Base-by-base conservation (phyloP, 1,140 invertebrate species). In the Ceratitis capitata region DNA sequence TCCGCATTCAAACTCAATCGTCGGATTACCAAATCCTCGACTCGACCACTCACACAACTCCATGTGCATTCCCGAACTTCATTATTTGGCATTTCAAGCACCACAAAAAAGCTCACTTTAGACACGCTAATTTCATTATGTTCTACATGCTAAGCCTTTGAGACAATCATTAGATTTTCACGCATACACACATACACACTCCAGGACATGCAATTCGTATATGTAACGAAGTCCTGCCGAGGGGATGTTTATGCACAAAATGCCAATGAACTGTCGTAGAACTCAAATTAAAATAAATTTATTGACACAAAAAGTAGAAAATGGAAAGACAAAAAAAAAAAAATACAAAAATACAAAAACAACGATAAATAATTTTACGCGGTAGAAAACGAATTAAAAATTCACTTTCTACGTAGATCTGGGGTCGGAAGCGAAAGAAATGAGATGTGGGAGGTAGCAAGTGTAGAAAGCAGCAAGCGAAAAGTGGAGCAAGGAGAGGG, bases 81-180 rank as follows among this genome's bases (percentile, higher is more conserved):
- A 78, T 78, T 78, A 78, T 45, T 23, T 23, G 12, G 9, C 39
- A 78, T n/a, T 78, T 78, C 69, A 10, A 35, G 39, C 69, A 35
- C 10, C 69, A 78, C 10, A n/a, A n/a, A n/a, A n/a, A n/a, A 45
- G 39, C 69, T 19, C 16, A 19, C 6, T 78, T n/a, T 78, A 78
- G 19, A 47, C 14, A 78, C 39, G n/a, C 39, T 78, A 78, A 78
- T 78, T 78, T 78, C 69, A 78, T 78, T 78, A 78, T n/a, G 69
- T 26, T 78, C 26, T 14, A 45, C 42, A 78, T 45, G 7, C 42
- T 78, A 78, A 78, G 69, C 69, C 69, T 78, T 78, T 78, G 69
- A 78, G 69, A 7, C 42, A 78, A 39, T 26, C 69, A 78, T 78
- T 78, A 39, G 69, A 78, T 14, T 78, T 45, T 78, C 7, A 47